Evolutionary conservation across 2,113 vertebrate species (phyloP), one percentile per base, ranked within the genome.

Genomic region (Herpailurus yagouaroundi): DNA sequence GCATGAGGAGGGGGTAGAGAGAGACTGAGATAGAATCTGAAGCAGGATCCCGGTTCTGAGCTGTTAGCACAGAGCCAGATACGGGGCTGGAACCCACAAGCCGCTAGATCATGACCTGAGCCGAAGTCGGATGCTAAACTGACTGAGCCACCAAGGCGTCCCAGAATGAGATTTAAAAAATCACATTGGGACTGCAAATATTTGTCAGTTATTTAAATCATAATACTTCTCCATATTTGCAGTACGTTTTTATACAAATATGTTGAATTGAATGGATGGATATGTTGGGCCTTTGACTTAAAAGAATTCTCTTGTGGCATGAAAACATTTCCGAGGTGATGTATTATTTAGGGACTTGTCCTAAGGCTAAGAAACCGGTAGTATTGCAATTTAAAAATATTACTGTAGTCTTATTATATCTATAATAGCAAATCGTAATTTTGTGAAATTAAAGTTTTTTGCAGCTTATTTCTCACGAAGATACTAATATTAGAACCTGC

Each of bases 141-240:
- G 57, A 60, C 57, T 60, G 57, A 60, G 21, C 8, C 57, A 60
- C 57, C 57, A 23, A 60, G 57, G 57, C 57, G 1, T 60, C 57
- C 57, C 31, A 85, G 69, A 66, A 81, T 85, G 52, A 93, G 10
- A 84, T 50, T 71, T 86, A n/a, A 16, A 79, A 79, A 86, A 79
- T 89, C 16, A 79, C 33, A 82, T 12, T 63, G 66, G 7, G 45
- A 79, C 3, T 0, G 33, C 52, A 93, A 77, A 63, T 86, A 86
- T 89, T 95, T 97, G 16, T 19, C 89, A 36, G 16, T 60, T 89
- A 86, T 89, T 83, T 69, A 84, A 94, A 89, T 86, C 3, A 88
- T 92, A 64, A 48, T 88, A 94, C 79, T 93, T 97, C 31, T 31
- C 10, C 2, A 25, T 31, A 84, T 95, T 83, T 92, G 12, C 23